phyloP scores from a whole-genome alignment of 2,797 vertebrate genomes.

The Centropyge bicolor region DNA sequence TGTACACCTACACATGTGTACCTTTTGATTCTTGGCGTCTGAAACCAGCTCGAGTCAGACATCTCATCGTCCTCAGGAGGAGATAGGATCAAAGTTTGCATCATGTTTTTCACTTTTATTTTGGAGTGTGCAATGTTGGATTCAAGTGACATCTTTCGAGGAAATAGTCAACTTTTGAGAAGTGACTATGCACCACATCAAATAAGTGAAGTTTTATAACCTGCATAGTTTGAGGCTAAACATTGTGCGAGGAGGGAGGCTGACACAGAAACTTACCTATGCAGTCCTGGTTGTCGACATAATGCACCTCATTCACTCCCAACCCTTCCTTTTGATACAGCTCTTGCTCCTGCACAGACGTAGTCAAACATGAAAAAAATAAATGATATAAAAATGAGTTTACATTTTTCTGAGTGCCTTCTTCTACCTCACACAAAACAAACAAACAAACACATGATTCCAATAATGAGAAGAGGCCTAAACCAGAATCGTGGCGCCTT shows the following conservation, averaged over 20 bases:
- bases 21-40: slow-evolving; percentile 9
- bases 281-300: slow-evolving; percentile 99
- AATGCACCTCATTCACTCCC: slow-evolving; percentile 97
- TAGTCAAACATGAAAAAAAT: slow-evolving; percentile 10
- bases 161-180: slow-evolving; percentile 5
- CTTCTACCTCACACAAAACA: slow-evolving; percentile 2
- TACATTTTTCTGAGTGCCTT: slow-evolving; percentile 17
- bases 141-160: slow-evolving; percentile 1
- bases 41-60: slow-evolving; percentile 4
- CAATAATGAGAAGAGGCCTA: slow-evolving; percentile 43
- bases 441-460: slow-evolving; percentile 27
- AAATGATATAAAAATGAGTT: slow-evolving; percentile 1
- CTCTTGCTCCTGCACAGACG: slow-evolving; percentile 92
- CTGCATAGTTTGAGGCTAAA: neutral
- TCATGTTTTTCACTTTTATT: neutral
- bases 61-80: neutral
- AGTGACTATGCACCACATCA: neutral
- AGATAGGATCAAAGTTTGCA: slow-evolving; percentile 11
- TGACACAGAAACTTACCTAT: slow-evolving; percentile 87
- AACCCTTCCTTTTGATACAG: slow-evolving; percentile 96
- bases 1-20: neutral
- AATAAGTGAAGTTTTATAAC: neutral
- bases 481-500: slow-evolving; percentile 45
- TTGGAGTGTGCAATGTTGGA: neutral
- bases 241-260: neutral